Evolutionary conservation across 2,797 vertebrate species (phyloP), one percentile per base, ranked within the genome.

Genomic region (Margarornis squamiger): DNA sequence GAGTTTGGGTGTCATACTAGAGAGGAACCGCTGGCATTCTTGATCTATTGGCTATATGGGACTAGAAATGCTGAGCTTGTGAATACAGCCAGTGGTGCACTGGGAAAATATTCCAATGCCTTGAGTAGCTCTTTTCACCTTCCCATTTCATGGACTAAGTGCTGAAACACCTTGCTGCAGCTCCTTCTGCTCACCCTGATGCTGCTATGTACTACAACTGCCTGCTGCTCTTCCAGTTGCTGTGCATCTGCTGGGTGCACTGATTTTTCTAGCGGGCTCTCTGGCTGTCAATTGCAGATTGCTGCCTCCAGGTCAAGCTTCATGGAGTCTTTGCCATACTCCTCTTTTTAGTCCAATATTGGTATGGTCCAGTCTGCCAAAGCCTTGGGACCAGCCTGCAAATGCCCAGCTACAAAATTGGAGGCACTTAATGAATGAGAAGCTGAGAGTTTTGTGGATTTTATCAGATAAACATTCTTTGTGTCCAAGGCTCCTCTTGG

Each of bases 391-490:
- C 26, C 57, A 51, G 29, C n/a, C 27, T 45, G 29, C 57, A 71
- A 20, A 48, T 74, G 22, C 22, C 32, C 30, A 30, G 49, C 88
- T 87, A 32, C n/a, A 48, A 67, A 88, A 66, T 12, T 38, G 23
- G 29, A 77, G 22, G 32, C 58, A 22, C 30, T 89, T 85, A 55
- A 27, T 36, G 48, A 80, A 16, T 6, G 4, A 80, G 83, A 92
- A 86, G 12, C 46, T 43, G 59, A 30, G 27, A 48, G 6, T 59
- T 74, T 63, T 39, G 39, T 59, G 49, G 75, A 11, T 78, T 86
- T 92, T 78, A 74, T 70, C 62, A 68, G 58, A 48, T 63, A 66
- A 89, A 77, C 55, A 34, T 24, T 73, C 43, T 70, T 81, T 67
- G 32, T 75, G 46, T 61, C 67, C 58, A 39, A 79, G 43, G 36